Evolutionary conservation across 2,113 vertebrate species (phyloP).

Genomic region (Reinhardtius hippoglossoides): DNA sequence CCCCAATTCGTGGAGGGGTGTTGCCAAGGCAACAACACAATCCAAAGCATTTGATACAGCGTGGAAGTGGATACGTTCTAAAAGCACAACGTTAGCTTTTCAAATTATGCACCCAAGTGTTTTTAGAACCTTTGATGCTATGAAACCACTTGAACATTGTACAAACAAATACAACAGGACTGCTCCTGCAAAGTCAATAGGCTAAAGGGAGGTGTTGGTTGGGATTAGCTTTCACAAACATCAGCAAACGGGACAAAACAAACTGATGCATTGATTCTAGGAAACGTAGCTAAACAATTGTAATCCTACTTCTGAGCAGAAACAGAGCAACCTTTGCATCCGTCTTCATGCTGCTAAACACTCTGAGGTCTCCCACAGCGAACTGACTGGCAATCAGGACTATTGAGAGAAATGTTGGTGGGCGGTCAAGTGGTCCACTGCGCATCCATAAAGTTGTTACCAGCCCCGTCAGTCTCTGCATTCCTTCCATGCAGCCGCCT

Average conservation of each 20-base stretch:
- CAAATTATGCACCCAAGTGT: too few relatives aligned
- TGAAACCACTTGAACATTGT: too few relatives aligned
- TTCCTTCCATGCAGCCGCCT: neutral
- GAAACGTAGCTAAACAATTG: too few relatives aligned
- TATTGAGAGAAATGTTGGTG: neutral
- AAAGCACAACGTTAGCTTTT: too few relatives aligned
- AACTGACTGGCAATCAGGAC: neutral
- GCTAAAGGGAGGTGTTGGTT: too few relatives aligned
- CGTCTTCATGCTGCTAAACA: neutral
- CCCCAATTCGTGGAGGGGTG: neutral
- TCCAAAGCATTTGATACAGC: neutral
- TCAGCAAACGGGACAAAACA: too few relatives aligned
- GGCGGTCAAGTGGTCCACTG: neutral
- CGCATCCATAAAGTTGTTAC: neutral
- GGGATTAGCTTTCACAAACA: too few relatives aligned
- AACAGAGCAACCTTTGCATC: neutral
- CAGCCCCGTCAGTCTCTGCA: neutral
- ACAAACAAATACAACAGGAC: too few relatives aligned
- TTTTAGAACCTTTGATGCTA: too few relatives aligned
- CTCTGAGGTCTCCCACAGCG: neutral
- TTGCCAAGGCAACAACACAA: neutral
- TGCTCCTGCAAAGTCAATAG: too few relatives aligned
- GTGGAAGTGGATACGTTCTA: too few relatives aligned
- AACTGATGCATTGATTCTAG: too few relatives aligned
- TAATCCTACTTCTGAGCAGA: neutral